These are phyloP conservation scores for Microchirus variegatus DNA, from an alignment of 2,797 vertebrate species.

Conservation along the genomic window DNA sequence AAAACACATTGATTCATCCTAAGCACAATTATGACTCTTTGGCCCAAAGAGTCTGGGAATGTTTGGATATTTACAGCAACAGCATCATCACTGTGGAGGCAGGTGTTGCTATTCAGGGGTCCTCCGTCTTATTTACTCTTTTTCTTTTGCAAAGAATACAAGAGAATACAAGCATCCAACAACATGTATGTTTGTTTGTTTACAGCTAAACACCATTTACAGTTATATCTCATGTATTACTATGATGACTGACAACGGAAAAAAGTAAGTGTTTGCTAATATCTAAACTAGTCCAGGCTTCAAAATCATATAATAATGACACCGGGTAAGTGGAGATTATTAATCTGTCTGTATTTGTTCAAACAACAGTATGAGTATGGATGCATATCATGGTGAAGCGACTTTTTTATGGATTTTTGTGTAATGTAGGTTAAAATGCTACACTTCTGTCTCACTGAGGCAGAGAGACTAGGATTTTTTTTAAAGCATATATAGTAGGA, in stretches of 20 bases:
- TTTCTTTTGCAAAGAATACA: constrained; percentile 7
- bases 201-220: background rate
- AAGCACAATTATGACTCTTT: constrained; percentile 34
- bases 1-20: constrained; percentile 35
- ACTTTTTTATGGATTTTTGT: too few species aligned
- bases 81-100: constrained; percentile 33
- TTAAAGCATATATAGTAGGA: background rate
- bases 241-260: too few species aligned
- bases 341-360: too few species aligned
- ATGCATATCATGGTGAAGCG: too few species aligned
- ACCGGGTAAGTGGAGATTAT: too few species aligned
- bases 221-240: too few species aligned
- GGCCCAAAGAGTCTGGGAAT: constrained; percentile 45
- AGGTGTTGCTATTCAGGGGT: constrained; percentile 48
- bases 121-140: constrained; percentile 11
- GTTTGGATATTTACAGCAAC: constrained; percentile 25
- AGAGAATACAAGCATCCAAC: constrained; percentile 13
- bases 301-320: too few species aligned
- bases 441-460: too few species aligned
- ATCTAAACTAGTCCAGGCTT: too few species aligned
- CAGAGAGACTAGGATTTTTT: background rate
- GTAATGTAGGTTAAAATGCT: too few species aligned
- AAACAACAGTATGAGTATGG: too few species aligned
- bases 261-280: too few species aligned
- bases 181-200: background rate